Evolutionary conservation across 2,113 vertebrate genomes (phyloP), one percentile per base, ranked within the genome.

Genomic region (Zosterops japonicus): DNA sequence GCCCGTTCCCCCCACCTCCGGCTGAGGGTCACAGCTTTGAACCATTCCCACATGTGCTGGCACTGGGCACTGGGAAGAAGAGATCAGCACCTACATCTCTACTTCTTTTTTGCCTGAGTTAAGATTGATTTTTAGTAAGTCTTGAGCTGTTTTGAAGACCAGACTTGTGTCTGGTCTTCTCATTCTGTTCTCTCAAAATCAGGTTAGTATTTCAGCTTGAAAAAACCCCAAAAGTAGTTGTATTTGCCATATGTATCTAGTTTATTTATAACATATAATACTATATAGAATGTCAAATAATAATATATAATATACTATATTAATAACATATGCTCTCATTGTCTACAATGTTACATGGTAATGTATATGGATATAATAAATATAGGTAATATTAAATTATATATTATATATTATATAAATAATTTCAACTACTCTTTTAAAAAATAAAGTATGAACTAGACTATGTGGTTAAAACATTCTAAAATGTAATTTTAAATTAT

Each of bases 41-140:
- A 21, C n/a, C 13, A 3, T 85, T 63, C 28, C 24, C 6, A 5
- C 2, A 0, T 0, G 1, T 35, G 39, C 8, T 78, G 19, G 16
- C 35, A 27, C 21, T 57, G 59, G 11, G 1, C 19, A 5, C 18
- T 0, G 4, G 27, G 28, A 22, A 41, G 65, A 60, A 78, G 49
- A 46, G 24, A 11, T 47, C 36, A 57, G 18, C 9, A 21, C 42
- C 21, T 61, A 18, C 14, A 14, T 57, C 21, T 76, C 36, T 13
- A 3, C 33, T 50, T 56, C 29, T 3, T 8, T 22, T 80, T 21
- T 1, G 2, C 20, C 29, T 21, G 23, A 42, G 9, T 67, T 59
- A 55, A 59, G 27, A 7, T 25, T 55, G 60, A 36, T 31, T 87
- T 36, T 65, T 79, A 78, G 33, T 91, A 50, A 42, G 1, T 69